Conservation (phyloP, 2,888 invertebrate species). For the Sycophila texana region DNA sequence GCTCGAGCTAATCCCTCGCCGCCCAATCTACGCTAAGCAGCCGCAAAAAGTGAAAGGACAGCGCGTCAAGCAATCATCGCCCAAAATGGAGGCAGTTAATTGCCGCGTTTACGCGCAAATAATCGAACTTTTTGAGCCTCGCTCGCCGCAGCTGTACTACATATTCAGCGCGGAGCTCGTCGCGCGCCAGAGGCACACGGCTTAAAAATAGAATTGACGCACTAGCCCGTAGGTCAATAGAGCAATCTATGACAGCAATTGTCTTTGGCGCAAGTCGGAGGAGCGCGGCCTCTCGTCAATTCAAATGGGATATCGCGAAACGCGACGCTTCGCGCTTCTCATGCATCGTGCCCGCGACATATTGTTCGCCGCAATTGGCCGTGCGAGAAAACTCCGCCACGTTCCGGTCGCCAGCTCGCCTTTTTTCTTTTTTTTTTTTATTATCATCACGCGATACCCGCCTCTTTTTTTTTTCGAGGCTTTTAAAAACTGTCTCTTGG, state of each 20-base stretch:
- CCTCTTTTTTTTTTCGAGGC: too few relatives aligned
- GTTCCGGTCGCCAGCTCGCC: constrained; percentile 11
- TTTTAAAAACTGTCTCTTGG: too few relatives aligned
- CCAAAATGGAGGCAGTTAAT: constrained; percentile 33
- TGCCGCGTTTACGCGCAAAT: constrained; percentile 47
- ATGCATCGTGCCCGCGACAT: not conserved
- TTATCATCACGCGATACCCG: not conserved
- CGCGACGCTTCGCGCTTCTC: not conserved
- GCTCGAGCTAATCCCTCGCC: too few relatives aligned
- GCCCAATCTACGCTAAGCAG: too few relatives aligned
- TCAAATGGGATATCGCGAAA: constrained; percentile 47
- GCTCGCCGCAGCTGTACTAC: not conserved
- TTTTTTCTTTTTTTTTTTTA: not conserved
- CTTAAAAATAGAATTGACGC: constrained; percentile 66
- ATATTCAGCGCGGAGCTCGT: not conserved
- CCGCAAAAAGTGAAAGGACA: too few relatives aligned
- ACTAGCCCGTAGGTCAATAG: constrained; percentile 59
- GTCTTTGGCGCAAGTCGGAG: constrained; percentile 56
- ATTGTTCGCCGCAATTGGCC: constrained; percentile 33
- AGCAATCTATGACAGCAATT: constrained; percentile 64
- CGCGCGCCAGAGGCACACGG: not conserved
- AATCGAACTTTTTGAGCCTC: constrained; percentile 22
- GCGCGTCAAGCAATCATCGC: too few relatives aligned
- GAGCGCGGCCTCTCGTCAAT: constrained; percentile 52
- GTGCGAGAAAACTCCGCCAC: not conserved